Evolutionary conservation across 1,140 invertebrate genomes (phyloP), one percentile per base, ranked within the genome.

Genomic region (Drosophila leontia): DNA sequence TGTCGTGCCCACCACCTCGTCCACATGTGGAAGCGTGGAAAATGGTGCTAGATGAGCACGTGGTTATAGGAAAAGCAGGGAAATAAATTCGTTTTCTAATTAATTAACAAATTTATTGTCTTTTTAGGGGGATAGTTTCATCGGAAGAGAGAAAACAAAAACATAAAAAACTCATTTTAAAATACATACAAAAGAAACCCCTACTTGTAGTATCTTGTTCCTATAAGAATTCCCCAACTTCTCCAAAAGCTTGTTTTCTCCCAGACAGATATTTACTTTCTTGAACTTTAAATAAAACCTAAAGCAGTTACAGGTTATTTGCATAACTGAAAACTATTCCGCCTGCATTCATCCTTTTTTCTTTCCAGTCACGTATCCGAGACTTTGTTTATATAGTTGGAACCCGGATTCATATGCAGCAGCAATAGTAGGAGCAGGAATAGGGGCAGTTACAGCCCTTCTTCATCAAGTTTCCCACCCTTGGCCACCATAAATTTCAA

Each of bases 401-500:
- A 29, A 19, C 51, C 51, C 48, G 29, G 51, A 42, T 64, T 64
- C 37, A 57, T 51, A 29, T 72, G 60, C 17, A 64, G 45, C 39
- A 23, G 39, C 32, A 23, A 23, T 23, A 48, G 67, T 1, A 48
- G 59, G 32, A 75, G 62, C 45, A 42, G 50, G 59, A 57, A 50
- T 7, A 26, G 68, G 3, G 12, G 56, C 37, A 70, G 64, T 39
- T 23, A 17, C 74, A 68, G 64, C 35, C 57, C 48, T 63, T 78
- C 78, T 41, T 67, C 37, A 71, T 42, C 39, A 47, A 58, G 39
- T 50, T 12, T 29, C 48, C 42, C 34, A 48, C 48, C 37, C 62
- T 47, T 41, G 45, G 56, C 13, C 62, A 42, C 70, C 79, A 86
- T 79, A 82, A 86, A 86, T 86, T 67, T 86, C 78, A 64, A 72